Conservation (phyloP, 2,113 vertebrate species). For the Origma solitaria region DNA sequence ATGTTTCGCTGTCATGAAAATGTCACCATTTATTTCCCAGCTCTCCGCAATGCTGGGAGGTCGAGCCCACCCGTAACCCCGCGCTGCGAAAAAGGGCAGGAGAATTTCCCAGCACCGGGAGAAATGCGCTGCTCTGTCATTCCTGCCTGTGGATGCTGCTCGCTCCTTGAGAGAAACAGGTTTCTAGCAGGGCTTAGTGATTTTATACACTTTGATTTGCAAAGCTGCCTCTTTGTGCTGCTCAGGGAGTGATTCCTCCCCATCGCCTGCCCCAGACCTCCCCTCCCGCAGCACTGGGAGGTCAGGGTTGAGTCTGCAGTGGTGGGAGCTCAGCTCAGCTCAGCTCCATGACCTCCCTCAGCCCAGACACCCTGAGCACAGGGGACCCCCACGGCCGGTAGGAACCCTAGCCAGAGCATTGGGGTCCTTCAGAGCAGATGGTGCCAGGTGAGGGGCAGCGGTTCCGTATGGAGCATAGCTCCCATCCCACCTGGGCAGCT, state of each 20-base stretch:
- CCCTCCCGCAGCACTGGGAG: fast-evolving
- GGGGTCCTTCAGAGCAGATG: neutral
- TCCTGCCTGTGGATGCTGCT: neutral
- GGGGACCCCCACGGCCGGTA: neutral
- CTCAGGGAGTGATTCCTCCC: neutral
- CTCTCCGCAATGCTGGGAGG: neutral
- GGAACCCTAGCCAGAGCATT: neutral
- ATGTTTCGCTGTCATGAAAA: conserved; percentile 4
- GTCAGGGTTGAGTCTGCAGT: fast-evolving
- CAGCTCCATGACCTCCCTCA: neutral
- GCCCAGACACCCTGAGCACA: neutral
- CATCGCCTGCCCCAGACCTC: neutral
- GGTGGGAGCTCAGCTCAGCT: neutral
- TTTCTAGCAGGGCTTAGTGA: neutral
- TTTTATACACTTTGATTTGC: neutral
- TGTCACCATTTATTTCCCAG: neutral
- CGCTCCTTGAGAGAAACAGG: neutral
- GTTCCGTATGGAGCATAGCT: neutral
- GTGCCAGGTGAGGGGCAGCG: neutral
- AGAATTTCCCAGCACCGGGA: neutral
- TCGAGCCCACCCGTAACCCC: neutral
- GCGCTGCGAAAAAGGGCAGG: neutral
- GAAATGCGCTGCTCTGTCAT: neutral
- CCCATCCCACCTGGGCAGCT: fast-evolving
- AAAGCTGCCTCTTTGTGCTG: neutral